Base-by-base conservation (phyloP, 2,888 invertebrate genomes). In the Synergus gifuensis region DNA sequence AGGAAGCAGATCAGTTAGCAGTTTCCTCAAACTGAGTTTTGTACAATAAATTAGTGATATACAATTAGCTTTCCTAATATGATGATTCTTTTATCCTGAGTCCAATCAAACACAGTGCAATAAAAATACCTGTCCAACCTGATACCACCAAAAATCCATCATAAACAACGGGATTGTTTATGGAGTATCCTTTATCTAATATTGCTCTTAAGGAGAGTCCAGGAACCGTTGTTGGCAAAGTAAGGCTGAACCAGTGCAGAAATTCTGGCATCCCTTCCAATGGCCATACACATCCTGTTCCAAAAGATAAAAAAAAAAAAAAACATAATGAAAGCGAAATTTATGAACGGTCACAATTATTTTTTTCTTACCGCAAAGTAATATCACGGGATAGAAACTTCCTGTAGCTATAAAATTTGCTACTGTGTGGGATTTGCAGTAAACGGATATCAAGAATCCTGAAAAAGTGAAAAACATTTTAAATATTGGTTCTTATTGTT, bases 321-420 rank as follows among this genome's bases (percentile, higher is more conserved):
- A 36, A 5, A 36, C 5, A 36, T 36, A 36, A 36, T 36, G 5
- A 5, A 28, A 28, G 28, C 28, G 28, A 28, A 28, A 28, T 0
- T 28, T 28, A 28, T 28, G 28, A 28, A 28, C 28, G 28, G 28
- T 28, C 28, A 3, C 5, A 36, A 36, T 73, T 49, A 79, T 40
- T 46, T 40, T 69, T 69, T 76, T 93, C 95, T 93, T 92, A 97
- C 98, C 98, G 90, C 97, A 97, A 8, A 98, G 93, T 83, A 98
- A 93, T 83, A 98, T 95, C 94, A 97, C 96, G 0, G 98, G 98
- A 89, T 98, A 98, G 90, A 98, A 98, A 83, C 96, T 96, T 16
- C 98, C 98, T 0, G 98, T 95, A 0, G 97, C 95, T 14, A 96
- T 94, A 90, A 97, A 97, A 93, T 98, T 97, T 0, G 98, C 96